Evolutionary conservation across 1,140 invertebrate species (phyloP).

Genomic region (Tetramorium simillimum): DNA sequence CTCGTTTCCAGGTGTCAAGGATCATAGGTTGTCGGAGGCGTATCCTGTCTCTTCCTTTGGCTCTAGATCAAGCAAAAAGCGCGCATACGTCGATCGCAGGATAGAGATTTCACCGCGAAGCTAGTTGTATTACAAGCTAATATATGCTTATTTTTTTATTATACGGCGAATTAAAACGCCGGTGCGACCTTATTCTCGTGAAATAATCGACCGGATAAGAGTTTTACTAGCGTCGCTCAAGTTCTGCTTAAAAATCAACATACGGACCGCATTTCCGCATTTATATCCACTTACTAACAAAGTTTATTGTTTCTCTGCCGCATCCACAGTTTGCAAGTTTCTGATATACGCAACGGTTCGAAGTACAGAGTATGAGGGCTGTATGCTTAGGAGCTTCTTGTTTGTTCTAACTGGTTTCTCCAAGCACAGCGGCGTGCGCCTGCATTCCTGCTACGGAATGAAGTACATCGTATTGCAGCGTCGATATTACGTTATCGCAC

Average conservation of each 20-base stretch:
- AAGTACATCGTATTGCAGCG: constrained; percentile 13
- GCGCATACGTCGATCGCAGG: constrained; percentile 64
- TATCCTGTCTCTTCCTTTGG: constrained; percentile 74
- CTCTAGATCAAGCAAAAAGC: constrained; percentile 69
- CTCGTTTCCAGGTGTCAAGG: constrained; percentile 83
- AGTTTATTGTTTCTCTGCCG: constrained; percentile 43
- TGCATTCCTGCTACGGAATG: constrained; percentile 28
- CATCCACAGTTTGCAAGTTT: constrained; percentile 57
- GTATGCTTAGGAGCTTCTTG: constrained; percentile 68
- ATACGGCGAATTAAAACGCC: neutral
- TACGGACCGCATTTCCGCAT: neutral
- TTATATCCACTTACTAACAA: constrained; percentile 48
- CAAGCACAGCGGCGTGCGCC: constrained; percentile 34
- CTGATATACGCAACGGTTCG: constrained; percentile 14
- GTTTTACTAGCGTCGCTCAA: neutral
- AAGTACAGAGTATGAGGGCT: constrained; percentile 53
- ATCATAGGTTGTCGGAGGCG: constrained; percentile 75
- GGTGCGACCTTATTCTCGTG: neutral
- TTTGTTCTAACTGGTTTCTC: constrained; percentile 60
- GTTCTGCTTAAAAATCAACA: constrained; percentile 23
- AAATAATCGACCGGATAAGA: neutral
- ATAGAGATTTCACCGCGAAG: constrained; percentile 50
- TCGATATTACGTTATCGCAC: constrained; percentile 51
- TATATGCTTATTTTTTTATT: neutral
- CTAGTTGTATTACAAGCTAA: neutral